A percentile compares a stretch with the other conserved stretches of the same genome.
phyloP scores from a whole-genome alignment of 2,113 vertebrate species.

The Pongo pygmaeus region DNA sequence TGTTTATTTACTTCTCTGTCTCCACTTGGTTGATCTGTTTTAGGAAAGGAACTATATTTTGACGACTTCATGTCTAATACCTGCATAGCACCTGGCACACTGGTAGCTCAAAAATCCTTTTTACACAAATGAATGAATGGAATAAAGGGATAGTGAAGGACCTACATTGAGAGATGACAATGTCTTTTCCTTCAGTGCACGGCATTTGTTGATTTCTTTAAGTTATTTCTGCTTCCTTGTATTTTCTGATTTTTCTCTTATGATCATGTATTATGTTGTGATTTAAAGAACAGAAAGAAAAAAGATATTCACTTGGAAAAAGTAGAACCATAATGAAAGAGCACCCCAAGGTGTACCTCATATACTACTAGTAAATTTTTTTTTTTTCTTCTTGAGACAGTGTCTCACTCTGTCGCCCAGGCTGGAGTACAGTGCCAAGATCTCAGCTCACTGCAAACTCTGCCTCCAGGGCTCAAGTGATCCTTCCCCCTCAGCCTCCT shows the following conservation, averaged over 20 bases:
- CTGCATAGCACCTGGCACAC: neutral
- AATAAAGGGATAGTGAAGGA: neutral
- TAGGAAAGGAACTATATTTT: neutral
- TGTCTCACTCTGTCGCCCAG: no score
- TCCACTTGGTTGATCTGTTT: neutral
- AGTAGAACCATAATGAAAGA: neutral
- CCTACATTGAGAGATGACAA: neutral
- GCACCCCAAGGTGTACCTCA: fast-evolving
- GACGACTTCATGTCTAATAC: neutral
- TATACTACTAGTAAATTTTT: neutral
- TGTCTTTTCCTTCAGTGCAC: neutral
- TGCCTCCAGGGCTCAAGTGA: no score
- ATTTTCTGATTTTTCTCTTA: neutral
- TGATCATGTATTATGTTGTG: neutral
- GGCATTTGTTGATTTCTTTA: neutral
- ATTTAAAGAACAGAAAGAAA: neutral
- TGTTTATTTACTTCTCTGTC: neutral
- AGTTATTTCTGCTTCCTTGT: neutral
- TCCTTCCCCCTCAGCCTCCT: no score
- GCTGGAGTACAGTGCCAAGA: no score
- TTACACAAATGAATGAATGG: neutral
- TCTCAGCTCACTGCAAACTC: no score
- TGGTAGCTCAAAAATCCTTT: neutral
- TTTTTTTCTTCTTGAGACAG: no score
- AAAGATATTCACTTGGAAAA: slow-evolving; percentile 30